Base-by-base conservation (phyloP, 1,140 invertebrate species). In the Drosophila obscura region DNA sequence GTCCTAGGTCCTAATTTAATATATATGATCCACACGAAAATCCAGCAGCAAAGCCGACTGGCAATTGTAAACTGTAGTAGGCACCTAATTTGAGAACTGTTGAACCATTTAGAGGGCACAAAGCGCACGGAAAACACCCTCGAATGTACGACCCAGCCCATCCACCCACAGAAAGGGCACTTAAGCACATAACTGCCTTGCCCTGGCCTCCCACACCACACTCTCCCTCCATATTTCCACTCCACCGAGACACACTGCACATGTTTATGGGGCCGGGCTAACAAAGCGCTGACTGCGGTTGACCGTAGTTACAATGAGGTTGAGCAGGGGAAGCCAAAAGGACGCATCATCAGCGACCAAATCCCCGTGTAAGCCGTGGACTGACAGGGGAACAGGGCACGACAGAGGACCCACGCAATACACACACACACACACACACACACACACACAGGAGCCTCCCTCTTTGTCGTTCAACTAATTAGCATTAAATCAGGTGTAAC, bases 81-180 rank as follows among this genome's bases (percentile, higher is more conserved):
- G 74, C 81, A 85, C 81, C 82, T 85, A 85, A 85, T 85, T 85
- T 85, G 82, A 76, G 82, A 87, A 81, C 82, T 87, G 82, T 87
- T 87, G 66, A 87, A 74, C 78, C 82, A 85, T 85, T 39, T 85
- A 87, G 67, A 68, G 74, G 74, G 67, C 61, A 85, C 82, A 75
- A 81, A 80, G 62, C 72, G 57, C 43, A 50, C 46, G 74, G 22
- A 22, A 56, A 50, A 45, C 46, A 41, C 41, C 15, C 26, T 22
- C 48, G 28, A 55, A 55, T 26, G 28, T 19, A 28, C 26, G n/a
- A 5, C 28, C 61, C 41, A 22, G 16, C 16, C 19, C 19, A 53
- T 16, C 50, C 22, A 31, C 56, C 19, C 58, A 35, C 57, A 50
- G 50, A 55, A 64, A 22, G 62, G 65, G 65, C 75, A 72, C 78